phyloP scores from a whole-genome alignment of 92 coral and sea anemone species.

The Siderastrea siderea region DNA sequence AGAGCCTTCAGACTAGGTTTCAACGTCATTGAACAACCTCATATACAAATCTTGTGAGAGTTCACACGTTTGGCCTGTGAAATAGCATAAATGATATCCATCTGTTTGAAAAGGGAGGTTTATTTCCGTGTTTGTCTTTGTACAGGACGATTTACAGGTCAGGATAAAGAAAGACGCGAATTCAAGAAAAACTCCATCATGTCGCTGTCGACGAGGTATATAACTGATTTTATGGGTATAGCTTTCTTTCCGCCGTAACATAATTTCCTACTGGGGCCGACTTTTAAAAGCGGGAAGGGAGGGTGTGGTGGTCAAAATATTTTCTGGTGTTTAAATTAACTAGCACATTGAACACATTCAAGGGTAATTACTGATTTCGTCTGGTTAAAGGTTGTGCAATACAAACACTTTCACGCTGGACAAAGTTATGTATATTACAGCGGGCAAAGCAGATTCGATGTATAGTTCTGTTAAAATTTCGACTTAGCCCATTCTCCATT shows the following conservation, averaged over 20 bases:
- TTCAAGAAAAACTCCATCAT: conserved; percentile 18
- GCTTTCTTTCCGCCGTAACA: background rate
- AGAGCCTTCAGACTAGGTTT: background rate
- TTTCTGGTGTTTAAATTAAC: too few relatives aligned
- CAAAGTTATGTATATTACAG: background rate
- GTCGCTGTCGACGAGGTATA: conserved; percentile 79
- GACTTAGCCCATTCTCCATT: background rate
- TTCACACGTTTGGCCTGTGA: background rate
- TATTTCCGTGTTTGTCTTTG: conserved; percentile 36
- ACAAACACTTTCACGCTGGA: background rate
- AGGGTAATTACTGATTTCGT: background rate
- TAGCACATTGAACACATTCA: background rate
- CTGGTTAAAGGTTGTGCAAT: background rate
- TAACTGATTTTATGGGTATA: background rate
- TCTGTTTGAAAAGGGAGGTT: conserved; percentile 5
- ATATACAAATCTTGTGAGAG: background rate
- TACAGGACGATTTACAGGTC: conserved; percentile 20
- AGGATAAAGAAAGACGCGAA: conserved; percentile 46
- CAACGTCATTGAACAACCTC: background rate
- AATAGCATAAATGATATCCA: background rate
- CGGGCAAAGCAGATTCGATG: background rate
- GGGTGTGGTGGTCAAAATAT: background rate
- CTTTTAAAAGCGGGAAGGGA: background rate
- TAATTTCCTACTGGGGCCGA: too few relatives aligned
- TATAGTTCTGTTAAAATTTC: too few relatives aligned